phyloP scores from a whole-genome alignment of 2,113 vertebrate species.

The Calidris pugnax region DNA sequence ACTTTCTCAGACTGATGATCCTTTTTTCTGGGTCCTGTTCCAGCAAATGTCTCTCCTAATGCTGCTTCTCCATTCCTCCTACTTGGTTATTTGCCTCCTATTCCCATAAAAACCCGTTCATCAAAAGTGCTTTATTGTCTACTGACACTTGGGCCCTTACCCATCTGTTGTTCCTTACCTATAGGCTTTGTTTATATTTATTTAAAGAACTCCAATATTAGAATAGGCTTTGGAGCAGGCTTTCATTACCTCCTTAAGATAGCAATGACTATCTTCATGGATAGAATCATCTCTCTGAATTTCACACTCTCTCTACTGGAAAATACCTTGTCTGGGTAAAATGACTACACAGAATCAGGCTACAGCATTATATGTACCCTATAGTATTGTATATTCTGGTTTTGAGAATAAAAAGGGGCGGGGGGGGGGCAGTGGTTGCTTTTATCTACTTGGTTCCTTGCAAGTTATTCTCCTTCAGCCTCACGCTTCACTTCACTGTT shows the following conservation, averaged over 20 bases:
- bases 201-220: neutral
- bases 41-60: neutral
- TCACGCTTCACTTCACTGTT: neutral
- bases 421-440: neutral
- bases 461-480: neutral
- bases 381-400: neutral
- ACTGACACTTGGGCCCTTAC: neutral
- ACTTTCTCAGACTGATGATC: neutral
- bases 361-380: neutral
- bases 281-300: neutral
- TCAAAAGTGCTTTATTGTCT: neutral
- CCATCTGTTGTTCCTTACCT: neutral
- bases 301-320: neutral
- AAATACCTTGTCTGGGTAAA: neutral
- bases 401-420: neutral
- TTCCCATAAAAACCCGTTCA: neutral
- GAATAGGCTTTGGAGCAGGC: neutral
- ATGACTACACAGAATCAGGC: neutral
- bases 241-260: neutral
- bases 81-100: neutral
- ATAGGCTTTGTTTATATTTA: neutral
- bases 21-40: neutral
- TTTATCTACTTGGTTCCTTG: neutral
- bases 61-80: neutral
- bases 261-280: neutral